phyloP scores from a whole-genome alignment of 2,797 vertebrate genomes.

The Coracias cyanogaster region DNA sequence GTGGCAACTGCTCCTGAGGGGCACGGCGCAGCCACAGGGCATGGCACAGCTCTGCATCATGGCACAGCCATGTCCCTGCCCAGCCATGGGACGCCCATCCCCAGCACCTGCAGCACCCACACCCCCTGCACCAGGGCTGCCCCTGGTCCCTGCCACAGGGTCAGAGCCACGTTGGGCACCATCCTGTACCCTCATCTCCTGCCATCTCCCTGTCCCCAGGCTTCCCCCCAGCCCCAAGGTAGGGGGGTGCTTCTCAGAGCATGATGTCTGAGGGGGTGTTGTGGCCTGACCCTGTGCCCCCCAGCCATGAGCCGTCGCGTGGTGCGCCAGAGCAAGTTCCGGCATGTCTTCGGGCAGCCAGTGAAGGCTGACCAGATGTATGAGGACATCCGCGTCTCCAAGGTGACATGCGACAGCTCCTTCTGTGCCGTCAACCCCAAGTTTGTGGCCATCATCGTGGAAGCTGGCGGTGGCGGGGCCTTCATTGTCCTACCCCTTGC shows the following conservation, averaged over 20 bases:
- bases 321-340: conserved; percentile 98
- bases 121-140: neutral
- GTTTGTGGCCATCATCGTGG: conserved; percentile 96
- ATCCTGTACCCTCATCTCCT: neutral
- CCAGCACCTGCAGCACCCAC: neutral
- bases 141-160: accelerated
- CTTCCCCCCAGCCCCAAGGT: neutral
- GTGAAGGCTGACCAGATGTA: conserved; percentile 95
- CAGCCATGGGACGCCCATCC: accelerated
- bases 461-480: conserved; percentile 94
- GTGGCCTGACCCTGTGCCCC: neutral
- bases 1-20: neutral
- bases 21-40: accelerated
- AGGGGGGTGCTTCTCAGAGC: neutral
- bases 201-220: accelerated
- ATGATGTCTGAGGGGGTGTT: accelerated
- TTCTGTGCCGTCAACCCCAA: conserved; percentile 98
- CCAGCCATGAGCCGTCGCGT: conserved; percentile 96
- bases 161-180: accelerated
- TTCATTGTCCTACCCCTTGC: conserved; percentile 91
- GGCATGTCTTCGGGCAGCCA: conserved; percentile 95
- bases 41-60: accelerated
- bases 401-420: conserved; percentile 98
- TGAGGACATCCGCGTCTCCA: conserved; percentile 98
- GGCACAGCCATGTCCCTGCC: neutral